A percentile compares a stretch with the other conserved stretches of the same genome.
Conservation (phyloP, 2,888 invertebrate genomes). For the Drosophila flavopinicola region DNA sequence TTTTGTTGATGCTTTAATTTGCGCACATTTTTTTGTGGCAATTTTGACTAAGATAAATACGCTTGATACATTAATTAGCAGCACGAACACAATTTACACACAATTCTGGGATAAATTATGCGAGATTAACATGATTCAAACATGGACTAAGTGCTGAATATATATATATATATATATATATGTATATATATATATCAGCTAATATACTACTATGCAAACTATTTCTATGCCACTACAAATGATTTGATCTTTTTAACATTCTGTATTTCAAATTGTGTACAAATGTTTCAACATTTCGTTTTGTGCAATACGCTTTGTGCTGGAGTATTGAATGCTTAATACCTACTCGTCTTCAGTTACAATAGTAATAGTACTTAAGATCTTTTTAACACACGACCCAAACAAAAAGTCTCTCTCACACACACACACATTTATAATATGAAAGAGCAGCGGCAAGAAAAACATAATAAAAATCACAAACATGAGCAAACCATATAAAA, state of each 20-base stretch:
- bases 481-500: conserved; percentile 76
- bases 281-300: not conserved
- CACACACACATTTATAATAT: conserved; percentile 9
- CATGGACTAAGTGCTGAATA: too few relatives aligned
- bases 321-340: conserved; percentile 7
- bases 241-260: too few relatives aligned
- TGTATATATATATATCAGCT: too few relatives aligned
- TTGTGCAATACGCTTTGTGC: not conserved
- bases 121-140: conserved; percentile 5
- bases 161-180: too few relatives aligned
- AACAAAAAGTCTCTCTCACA: conserved; percentile 3
- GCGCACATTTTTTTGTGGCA: conserved; percentile 2
- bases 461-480: conserved; percentile 65
- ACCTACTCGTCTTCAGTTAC: conserved; percentile 23
- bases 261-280: not conserved
- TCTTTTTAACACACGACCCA: conserved; percentile 25
- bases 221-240: too few relatives aligned
- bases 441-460: conserved; percentile 34
- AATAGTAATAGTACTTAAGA: conserved; percentile 32
- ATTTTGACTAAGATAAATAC: not conserved
- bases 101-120: conserved; percentile 11
- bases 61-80: conserved; percentile 2
- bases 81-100: conserved; percentile 1
- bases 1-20: conserved; percentile 7
- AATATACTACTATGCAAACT: not conserved